Conservation (phyloP, 2,888 invertebrate species). For the Eretmocerus hayati region DNA sequence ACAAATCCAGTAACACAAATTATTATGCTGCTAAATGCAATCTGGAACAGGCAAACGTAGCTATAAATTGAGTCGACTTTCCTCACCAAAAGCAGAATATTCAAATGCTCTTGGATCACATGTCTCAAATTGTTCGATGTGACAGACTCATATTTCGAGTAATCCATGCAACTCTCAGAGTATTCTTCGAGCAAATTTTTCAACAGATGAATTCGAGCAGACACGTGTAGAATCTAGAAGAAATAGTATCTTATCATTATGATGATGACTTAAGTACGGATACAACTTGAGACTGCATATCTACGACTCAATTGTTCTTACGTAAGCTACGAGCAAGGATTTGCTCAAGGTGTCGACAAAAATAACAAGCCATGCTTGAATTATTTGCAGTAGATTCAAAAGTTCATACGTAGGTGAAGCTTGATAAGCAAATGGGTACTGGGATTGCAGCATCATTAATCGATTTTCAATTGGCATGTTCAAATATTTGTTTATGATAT, state of each 20-base stretch:
- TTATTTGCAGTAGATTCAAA: constrained; percentile 1
- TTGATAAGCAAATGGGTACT: constrained; percentile 11
- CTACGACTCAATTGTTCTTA: no score
- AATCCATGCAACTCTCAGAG: background rate
- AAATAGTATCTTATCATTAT: background rate
- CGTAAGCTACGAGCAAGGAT: constrained; percentile 13
- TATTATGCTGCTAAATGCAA: constrained; percentile 4
- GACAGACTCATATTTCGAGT: background rate
- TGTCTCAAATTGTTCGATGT: background rate
- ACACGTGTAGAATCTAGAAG: constrained; percentile 6
- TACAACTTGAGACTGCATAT: no score
- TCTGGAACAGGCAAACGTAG: constrained; percentile 2
- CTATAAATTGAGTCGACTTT: constrained; percentile 1
- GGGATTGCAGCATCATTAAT: constrained; percentile 1
- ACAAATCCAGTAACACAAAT: constrained; percentile 13
- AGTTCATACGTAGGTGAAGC: constrained; percentile 10
- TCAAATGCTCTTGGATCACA: constrained; percentile 2
- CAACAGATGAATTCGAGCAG: constrained; percentile 1
- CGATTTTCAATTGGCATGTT: background rate
- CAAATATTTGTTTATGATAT: constrained; percentile 5
- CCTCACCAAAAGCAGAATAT: constrained; percentile 1
- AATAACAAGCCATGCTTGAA: constrained; percentile 3
- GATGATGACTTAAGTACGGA: background rate
- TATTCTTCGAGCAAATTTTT: constrained; percentile 1
- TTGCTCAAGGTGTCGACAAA: constrained; percentile 7